A percentile compares a stretch with the other conserved stretches of the same genome.
Conservation (phyloP, 2,113 vertebrate species). For the Eidolon helvum region DNA sequence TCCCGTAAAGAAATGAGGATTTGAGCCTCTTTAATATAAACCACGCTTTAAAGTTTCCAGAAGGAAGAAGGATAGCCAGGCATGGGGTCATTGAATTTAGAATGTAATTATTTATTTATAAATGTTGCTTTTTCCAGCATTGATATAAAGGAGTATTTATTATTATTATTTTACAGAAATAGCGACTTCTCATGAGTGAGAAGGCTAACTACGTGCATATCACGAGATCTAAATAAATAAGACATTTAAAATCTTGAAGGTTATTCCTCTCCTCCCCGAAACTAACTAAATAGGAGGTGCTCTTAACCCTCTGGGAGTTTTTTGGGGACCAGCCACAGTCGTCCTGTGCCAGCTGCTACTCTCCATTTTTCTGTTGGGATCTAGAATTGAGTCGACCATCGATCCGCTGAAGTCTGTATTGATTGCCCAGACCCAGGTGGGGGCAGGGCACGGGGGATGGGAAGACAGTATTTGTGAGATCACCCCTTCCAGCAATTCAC, state of each 20-base stretch:
- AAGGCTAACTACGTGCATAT: neutral
- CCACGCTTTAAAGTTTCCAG: neutral
- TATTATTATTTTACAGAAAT: neutral
- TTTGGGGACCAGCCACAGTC: neutral
- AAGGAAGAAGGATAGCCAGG: neutral
- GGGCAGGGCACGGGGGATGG: fast-evolving
- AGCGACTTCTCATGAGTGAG: neutral
- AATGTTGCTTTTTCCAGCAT: neutral
- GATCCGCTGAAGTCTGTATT: neutral
- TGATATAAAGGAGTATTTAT: neutral
- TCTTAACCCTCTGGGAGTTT: neutral
- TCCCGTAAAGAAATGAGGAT: neutral
- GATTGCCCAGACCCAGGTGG: neutral
- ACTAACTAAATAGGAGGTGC: neutral
- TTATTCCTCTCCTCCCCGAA: neutral
- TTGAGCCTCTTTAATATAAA: neutral
- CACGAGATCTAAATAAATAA: neutral
- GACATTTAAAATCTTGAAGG: neutral
- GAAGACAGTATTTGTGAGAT: neutral
- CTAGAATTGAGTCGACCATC: neutral
- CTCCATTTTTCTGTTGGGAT: neutral
- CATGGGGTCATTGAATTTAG: neutral
- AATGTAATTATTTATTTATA: neutral
- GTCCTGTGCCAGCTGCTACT: neutral
- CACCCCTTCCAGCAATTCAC: neutral